Evolutionary conservation across 2,797 vertebrate genomes (phyloP).

Genomic region (Clamator glandarius): DNA sequence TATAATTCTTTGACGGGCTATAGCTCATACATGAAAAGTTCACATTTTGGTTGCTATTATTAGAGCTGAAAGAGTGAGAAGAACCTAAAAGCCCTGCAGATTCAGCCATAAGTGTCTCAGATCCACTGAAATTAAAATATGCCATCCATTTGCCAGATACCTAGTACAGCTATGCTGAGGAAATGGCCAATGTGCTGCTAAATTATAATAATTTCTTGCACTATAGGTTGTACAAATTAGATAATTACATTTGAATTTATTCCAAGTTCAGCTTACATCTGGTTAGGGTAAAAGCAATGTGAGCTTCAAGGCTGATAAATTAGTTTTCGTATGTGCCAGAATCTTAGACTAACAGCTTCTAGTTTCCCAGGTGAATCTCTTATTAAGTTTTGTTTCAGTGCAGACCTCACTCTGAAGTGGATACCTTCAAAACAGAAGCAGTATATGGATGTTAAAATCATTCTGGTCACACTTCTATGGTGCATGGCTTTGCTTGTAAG

Average conservation of each 20-base stretch:
- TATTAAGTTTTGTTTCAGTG: neutral
- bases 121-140: neutral
- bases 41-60: neutral
- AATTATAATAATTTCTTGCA: neutral
- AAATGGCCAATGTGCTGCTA: neutral
- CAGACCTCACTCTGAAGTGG: neutral
- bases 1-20: neutral
- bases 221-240: neutral
- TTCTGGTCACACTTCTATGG: neutral
- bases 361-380: neutral
- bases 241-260: conserved; percentile 10
- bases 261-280: neutral
- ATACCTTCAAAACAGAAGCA: neutral
- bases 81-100: neutral
- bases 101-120: neutral
- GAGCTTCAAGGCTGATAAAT: neutral
- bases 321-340: neutral
- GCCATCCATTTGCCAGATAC: neutral
- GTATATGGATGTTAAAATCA: neutral
- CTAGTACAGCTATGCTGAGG: neutral
- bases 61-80: neutral
- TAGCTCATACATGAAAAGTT: neutral
- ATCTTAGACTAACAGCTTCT: neutral
- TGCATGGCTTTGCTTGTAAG: neutral
- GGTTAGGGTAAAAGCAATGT: neutral